Percentiles rank a stretch among this genome's conserved stretches.
Conservation (phyloP, 2,888 invertebrate species). For the Cataglyphis altisquamis region DNA sequence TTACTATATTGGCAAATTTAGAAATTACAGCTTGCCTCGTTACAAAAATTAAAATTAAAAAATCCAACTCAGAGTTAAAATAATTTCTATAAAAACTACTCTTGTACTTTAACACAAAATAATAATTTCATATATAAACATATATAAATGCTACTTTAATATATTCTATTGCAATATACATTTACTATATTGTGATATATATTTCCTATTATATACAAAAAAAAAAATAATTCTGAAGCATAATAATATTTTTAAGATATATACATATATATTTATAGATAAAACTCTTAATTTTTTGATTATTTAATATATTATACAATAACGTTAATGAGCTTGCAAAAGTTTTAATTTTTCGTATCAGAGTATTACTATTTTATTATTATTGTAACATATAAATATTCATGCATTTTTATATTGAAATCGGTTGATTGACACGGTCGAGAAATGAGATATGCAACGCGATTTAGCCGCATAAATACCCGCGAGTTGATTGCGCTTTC, state of each 20-base stretch:
- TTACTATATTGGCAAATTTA: background rate
- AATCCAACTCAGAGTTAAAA: constrained; percentile 62
- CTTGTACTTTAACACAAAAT: background rate
- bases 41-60: background rate
- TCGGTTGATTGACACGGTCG: background rate
- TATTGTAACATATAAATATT: background rate
- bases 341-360: background rate
- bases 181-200: background rate
- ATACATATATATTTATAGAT: background rate
- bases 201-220: background rate
- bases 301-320: background rate
- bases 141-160: background rate
- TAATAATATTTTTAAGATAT: background rate
- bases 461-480: background rate
- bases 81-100: constrained; percentile 58
- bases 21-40: background rate
- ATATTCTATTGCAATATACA: background rate
- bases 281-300: background rate
- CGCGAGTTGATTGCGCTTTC: background rate
- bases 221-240: background rate
- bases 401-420: background rate
- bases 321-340: background rate
- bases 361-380: constrained; percentile 18
- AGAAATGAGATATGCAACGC: constrained; percentile 4
- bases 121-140: background rate